Evolutionary conservation across 2,113 vertebrate genomes (phyloP), one percentile per base, ranked within the genome.

Genomic region (Phylloscopus trochiloides): DNA sequence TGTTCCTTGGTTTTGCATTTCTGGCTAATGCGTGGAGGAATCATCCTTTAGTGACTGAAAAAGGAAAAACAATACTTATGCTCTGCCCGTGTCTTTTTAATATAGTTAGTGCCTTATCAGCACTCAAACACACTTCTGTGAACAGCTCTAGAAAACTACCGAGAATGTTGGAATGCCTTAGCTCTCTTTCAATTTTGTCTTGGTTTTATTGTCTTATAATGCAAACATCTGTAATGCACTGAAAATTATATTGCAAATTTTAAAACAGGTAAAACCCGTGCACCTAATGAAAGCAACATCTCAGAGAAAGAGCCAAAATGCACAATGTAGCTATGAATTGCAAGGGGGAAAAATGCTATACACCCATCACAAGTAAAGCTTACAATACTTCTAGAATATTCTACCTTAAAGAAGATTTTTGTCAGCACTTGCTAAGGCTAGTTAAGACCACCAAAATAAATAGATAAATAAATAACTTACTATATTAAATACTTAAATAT

Each of bases 71-170:
- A 92, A 75, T 87, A 92, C 77, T 77, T 92, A 86, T 71, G 51
- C 28, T 88, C 40, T 96, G 38, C 95, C 65, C 76, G 19, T 97
- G 74, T 89, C 63, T 94, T 93, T 97, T 96, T 87, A 91, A 95
- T 95, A 96, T 66, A 97, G 73, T 94, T 88, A 96, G 62, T 68
- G 40, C 34, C 91, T 97, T 98, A 97, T 97, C 95, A 95, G 94
- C 76, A 93, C 51, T 93, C 81, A 94, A 73, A 92, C 86, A 95
- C 76, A 92, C 43, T 97, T 75, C 50, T 91, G 32, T 92, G 80
- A 97, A 79, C 72, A 93, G 57, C 82, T 91, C 70, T 83, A 78
- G 52, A 97, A 97, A 97, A 71, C 68, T 72, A 93, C n/a, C 43
- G 92, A 86, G 62, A 86, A 63, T 86, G 70, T 72, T 95, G 63